phyloP scores from a whole-genome alignment of 2,888 invertebrate genomes.

The Achlya flavicornis region DNA sequence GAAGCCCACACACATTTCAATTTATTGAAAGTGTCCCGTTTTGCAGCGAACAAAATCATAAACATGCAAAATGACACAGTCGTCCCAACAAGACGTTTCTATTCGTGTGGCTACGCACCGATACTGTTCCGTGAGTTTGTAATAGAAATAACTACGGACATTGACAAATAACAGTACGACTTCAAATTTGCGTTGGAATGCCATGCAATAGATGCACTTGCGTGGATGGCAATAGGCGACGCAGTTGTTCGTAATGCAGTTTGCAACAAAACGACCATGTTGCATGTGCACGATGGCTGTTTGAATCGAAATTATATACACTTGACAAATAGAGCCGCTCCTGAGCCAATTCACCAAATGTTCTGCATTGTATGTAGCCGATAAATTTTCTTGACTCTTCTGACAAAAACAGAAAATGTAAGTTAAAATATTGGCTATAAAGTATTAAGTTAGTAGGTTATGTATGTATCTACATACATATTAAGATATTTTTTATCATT shows the following conservation, averaged over 20 bases:
- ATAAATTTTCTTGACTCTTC: slow-evolving; percentile 57
- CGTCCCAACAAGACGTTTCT: slow-evolving; percentile 38
- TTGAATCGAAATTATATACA: slow-evolving; percentile 63
- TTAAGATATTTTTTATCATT: no score
- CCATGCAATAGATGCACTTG: slow-evolving; percentile 32
- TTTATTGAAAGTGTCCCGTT: slow-evolving; percentile 4
- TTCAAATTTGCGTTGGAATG: slow-evolving; percentile 44
- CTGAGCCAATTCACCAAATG: slow-evolving; percentile 61
- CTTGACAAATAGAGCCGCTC: slow-evolving; percentile 61
- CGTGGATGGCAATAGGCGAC: slow-evolving; percentile 32
- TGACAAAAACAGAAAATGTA: slow-evolving; percentile 61
- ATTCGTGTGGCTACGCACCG: slow-evolving; percentile 44
- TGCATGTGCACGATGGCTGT: slow-evolving; percentile 38
- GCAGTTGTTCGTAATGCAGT: slow-evolving; percentile 33
- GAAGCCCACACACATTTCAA: slow-evolving; percentile 2
- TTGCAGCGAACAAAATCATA: slow-evolving; percentile 31
- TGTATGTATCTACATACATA: no score
- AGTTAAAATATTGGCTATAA: slow-evolving; percentile 19
- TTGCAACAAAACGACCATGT: slow-evolving; percentile 39
- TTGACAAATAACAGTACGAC: slow-evolving; percentile 55
- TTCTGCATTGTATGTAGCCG: slow-evolving; percentile 54
- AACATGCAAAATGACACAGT: slow-evolving; percentile 39
- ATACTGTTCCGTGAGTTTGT: slow-evolving; percentile 44
- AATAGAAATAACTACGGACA: slow-evolving; percentile 55
- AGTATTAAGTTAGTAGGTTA: no score